Conservation (phyloP, 2,113 vertebrate species). For the Ctenodactylus gundi region DNA sequence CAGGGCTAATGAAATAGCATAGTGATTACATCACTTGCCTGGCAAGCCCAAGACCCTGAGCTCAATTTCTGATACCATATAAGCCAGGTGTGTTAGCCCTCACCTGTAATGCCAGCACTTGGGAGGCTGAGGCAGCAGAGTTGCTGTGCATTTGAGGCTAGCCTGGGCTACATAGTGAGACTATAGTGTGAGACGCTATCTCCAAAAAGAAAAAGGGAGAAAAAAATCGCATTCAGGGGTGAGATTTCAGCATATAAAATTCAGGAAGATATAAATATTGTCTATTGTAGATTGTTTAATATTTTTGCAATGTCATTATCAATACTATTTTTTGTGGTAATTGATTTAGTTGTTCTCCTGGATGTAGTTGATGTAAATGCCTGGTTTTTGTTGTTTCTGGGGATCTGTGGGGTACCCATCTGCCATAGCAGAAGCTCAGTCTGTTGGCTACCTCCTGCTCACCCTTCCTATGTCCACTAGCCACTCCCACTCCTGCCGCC, state of each 20-base stretch:
- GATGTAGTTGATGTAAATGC: background rate
- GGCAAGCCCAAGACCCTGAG: too few species aligned
- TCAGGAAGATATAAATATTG: background rate
- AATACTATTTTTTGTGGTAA: background rate
- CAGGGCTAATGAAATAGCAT: too few species aligned
- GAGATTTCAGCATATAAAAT: background rate
- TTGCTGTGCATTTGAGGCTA: too few species aligned
- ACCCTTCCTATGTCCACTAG: too few species aligned
- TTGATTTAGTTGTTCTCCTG: background rate
- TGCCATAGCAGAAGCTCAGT: background rate
- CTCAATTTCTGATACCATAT: too few species aligned
- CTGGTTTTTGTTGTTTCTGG: background rate
- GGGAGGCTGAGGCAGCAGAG: too few species aligned
- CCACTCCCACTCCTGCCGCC: background rate
- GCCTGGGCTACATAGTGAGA: too few species aligned
- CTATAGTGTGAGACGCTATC: too few species aligned
- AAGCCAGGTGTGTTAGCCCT: too few species aligned
- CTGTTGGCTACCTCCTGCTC: rapidly evolving
- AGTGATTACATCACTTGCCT: too few species aligned
- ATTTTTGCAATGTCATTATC: background rate
- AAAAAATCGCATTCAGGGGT: background rate
- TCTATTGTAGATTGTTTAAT: background rate
- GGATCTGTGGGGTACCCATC: background rate
- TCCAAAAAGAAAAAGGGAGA: too few species aligned
- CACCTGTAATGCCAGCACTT: too few species aligned